Conservation (phyloP, 1,140 invertebrate species). For the Lepidotrigona ventralis region DNA sequence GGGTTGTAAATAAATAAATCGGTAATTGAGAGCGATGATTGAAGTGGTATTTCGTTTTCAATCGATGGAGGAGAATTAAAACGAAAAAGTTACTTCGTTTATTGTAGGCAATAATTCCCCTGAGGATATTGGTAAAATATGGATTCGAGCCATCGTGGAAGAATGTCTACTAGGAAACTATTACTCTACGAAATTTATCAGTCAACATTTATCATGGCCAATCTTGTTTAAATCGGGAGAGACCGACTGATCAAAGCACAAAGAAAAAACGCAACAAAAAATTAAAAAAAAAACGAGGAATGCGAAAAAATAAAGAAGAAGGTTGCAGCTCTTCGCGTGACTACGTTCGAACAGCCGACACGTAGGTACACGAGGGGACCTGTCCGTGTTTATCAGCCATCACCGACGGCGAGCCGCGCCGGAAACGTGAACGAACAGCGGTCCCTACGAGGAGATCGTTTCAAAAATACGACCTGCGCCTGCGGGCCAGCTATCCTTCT, state of each 20-base stretch:
- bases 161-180: background rate
- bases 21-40: too few species aligned
- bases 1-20: too few species aligned
- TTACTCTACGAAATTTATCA: background rate
- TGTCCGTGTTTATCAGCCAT: slow-evolving; percentile 68
- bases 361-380: slow-evolving; percentile 57
- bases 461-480: slow-evolving; percentile 18
- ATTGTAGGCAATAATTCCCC: too few species aligned
- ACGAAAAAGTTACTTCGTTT: too few species aligned
- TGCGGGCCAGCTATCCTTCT: background rate
- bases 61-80: too few species aligned
- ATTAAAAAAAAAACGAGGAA: slow-evolving; percentile 8
- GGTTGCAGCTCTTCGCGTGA: slow-evolving; percentile 60
- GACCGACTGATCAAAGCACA: slow-evolving; percentile 22
- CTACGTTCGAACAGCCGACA: slow-evolving; percentile 60
- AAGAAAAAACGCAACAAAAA: background rate
- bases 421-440: slow-evolving; percentile 59
- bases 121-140: too few species aligned
- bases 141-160: background rate
- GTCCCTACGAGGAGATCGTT: slow-evolving; percentile 27
- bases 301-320: slow-evolving; percentile 22
- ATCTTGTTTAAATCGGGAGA: slow-evolving; percentile 60
- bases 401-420: slow-evolving; percentile 57
- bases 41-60: too few species aligned
- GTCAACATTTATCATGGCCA: background rate